These are phyloP conservation scores for Sebastolobus alascanus DNA, from an alignment of 2,797 vertebrate species.

Conservation along the genomic window DNA sequence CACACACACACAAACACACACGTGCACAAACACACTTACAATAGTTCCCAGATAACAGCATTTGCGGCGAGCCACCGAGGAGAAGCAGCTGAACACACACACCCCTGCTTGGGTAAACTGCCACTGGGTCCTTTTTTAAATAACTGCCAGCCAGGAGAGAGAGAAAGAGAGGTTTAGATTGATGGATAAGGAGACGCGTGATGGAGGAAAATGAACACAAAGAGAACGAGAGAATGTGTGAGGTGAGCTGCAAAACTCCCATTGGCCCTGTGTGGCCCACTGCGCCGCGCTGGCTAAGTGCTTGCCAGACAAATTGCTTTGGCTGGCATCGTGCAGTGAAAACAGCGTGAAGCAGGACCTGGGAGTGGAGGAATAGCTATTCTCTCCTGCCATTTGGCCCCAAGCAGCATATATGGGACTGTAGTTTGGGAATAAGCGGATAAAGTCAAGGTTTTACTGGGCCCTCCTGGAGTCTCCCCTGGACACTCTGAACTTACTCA, in stretches of 20 bases:
- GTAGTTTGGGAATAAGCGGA: constrained; percentile 36
- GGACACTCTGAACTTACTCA: constrained; percentile 40
- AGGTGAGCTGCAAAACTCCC: constrained; percentile 65
- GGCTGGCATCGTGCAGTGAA: constrained; percentile 64
- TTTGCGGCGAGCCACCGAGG: constrained; percentile 55
- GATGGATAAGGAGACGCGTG: constrained; percentile 53
- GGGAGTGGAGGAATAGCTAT: constrained; percentile 58
- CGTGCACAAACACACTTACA: constrained; percentile 57
- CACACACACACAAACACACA: constrained; percentile 41
- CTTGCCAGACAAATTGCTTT: constrained; percentile 84
- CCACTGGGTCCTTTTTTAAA: constrained; percentile 56
- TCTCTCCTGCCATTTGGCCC: constrained; percentile 54
- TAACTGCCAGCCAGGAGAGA: constrained; percentile 33
- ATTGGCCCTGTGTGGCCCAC: constrained; percentile 56
- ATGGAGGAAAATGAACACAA: constrained; percentile 55
- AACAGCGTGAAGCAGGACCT: constrained; percentile 72
- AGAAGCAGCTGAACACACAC: constrained; percentile 73
- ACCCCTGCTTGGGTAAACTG: constrained; percentile 57
- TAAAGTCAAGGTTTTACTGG: constrained; percentile 40
- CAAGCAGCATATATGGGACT: constrained; percentile 22
- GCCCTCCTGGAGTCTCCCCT: constrained; percentile 23
- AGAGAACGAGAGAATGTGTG: constrained; percentile 55
- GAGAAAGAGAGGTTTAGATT: constrained; percentile 38
- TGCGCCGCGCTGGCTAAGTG: constrained; percentile 69
- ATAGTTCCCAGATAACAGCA: constrained; percentile 73